Percentiles rank a stretch among this genome's conserved stretches.
Conservation (phyloP, 1,140 invertebrate species). For the Hormaphis cornu region DNA sequence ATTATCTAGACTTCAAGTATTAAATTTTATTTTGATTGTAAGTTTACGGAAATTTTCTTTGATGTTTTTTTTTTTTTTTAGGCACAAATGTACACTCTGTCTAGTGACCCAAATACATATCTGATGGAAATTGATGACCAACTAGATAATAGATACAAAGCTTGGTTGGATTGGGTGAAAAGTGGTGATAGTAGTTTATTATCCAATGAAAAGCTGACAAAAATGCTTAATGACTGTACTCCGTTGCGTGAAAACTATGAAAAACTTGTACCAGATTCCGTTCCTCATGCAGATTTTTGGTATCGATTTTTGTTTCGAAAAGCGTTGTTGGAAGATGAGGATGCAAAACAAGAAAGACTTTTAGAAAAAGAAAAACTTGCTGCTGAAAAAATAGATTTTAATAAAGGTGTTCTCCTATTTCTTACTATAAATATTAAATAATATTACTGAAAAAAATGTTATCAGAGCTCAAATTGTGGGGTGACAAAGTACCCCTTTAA, state of each 20-base stretch:
- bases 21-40: background rate
- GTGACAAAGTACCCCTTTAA: background rate
- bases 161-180: constrained; percentile 46
- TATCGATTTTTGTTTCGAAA: constrained; percentile 39
- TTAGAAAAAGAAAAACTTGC: constrained; percentile 35
- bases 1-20: constrained; percentile 51
- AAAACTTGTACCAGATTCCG: constrained; percentile 37
- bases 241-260: constrained; percentile 38
- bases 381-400: constrained; percentile 33
- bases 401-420: background rate
- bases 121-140: constrained; percentile 42
- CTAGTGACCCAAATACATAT: constrained; percentile 44
- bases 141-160: constrained; percentile 42
- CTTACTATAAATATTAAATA: background rate
- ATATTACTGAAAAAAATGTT: background rate
- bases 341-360: constrained; percentile 37
- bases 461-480: background rate
- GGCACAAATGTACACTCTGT: constrained; percentile 41
- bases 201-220: constrained; percentile 40
- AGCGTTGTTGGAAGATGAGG: constrained; percentile 40
- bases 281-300: constrained; percentile 39
- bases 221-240: constrained; percentile 36
- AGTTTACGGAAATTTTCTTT: background rate
- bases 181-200: constrained; percentile 44
- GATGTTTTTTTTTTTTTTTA: constrained; percentile 33